These are phyloP conservation scores for Andrena trimmerana DNA, from an alignment of 2,888 invertebrate genomes.

Conservation along the genomic window DNA sequence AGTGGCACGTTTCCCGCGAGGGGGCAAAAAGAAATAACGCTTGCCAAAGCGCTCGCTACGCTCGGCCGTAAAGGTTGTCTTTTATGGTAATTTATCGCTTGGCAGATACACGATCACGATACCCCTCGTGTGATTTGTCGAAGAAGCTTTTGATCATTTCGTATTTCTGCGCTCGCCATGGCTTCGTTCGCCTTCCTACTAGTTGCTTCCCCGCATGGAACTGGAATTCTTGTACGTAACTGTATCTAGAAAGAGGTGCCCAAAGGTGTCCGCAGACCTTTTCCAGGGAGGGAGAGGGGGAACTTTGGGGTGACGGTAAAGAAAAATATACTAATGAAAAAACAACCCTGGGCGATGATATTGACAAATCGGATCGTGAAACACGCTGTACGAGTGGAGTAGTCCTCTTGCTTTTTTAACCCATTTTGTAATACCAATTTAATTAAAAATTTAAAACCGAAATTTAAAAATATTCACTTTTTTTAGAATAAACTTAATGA, in stretches of 20 bases:
- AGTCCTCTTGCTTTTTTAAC: too few relatives aligned
- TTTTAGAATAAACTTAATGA: too few relatives aligned
- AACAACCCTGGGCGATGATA: too few relatives aligned
- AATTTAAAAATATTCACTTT: too few relatives aligned
- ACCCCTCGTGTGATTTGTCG: constrained; percentile 49
- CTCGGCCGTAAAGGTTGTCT: constrained; percentile 46
- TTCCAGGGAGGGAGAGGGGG: too few relatives aligned
- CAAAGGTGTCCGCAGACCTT: too few relatives aligned
- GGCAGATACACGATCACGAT: constrained; percentile 44
- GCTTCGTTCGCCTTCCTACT: constrained; percentile 4
- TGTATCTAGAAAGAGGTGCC: not conserved
- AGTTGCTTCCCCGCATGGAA: constrained; percentile 29
- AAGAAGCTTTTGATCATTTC: constrained; percentile 34
- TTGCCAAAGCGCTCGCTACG: constrained; percentile 62
- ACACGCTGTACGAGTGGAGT: too few relatives aligned
- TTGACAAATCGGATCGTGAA: too few relatives aligned
- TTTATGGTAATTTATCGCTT: constrained; percentile 53
- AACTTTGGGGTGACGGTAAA: too few relatives aligned
- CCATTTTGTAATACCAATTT: too few relatives aligned
- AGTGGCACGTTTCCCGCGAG: constrained; percentile 40
- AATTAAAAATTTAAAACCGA: too few relatives aligned
- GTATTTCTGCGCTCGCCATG: constrained; percentile 1
- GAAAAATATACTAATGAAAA: too few relatives aligned
- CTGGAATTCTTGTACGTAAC: not conserved
- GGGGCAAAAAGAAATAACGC: constrained; percentile 59